phyloP scores from a whole-genome alignment of 2,888 invertebrate genomes.

The Eilema caniola region DNA sequence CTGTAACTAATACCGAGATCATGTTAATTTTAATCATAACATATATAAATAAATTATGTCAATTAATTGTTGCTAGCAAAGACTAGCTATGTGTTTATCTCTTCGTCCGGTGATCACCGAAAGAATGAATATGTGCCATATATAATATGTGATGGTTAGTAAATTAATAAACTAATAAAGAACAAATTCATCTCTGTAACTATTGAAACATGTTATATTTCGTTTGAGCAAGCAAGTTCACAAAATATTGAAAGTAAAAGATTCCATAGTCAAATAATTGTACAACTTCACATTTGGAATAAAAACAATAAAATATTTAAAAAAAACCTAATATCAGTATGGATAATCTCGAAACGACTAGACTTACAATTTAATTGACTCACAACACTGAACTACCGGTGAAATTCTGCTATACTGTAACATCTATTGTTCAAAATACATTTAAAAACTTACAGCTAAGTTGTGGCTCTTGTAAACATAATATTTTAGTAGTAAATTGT shows the following conservation, averaged over 20 bases:
- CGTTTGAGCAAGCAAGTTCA: background rate
- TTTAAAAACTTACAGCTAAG: conserved; percentile 36
- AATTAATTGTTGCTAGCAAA: too few species aligned
- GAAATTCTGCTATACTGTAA: conserved; percentile 39
- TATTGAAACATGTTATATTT: background rate
- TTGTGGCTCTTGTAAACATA: conserved; percentile 30
- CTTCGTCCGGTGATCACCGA: too few species aligned
- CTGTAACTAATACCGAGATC: too few species aligned
- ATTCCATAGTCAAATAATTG: background rate
- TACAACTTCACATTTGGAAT: conserved; percentile 9
- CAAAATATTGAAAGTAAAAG: background rate
- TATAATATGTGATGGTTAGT: too few species aligned
- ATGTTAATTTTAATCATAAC: too few species aligned
- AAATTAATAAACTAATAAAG: too few species aligned
- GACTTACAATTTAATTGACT: conserved; percentile 79
- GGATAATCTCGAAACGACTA: conserved; percentile 81
- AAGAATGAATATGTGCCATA: too few species aligned
- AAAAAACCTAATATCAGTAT: conserved; percentile 51
- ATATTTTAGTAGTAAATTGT: conserved; percentile 33
- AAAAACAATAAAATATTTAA: conserved; percentile 21
- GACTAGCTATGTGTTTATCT: too few species aligned
- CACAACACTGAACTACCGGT: conserved; percentile 70
- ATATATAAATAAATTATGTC: too few species aligned
- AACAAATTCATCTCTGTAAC: background rate
- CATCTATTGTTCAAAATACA: conserved; percentile 28